Evolutionary conservation across 2,888 invertebrate genomes (phyloP).

Genomic region (Lysandra coridon): DNA sequence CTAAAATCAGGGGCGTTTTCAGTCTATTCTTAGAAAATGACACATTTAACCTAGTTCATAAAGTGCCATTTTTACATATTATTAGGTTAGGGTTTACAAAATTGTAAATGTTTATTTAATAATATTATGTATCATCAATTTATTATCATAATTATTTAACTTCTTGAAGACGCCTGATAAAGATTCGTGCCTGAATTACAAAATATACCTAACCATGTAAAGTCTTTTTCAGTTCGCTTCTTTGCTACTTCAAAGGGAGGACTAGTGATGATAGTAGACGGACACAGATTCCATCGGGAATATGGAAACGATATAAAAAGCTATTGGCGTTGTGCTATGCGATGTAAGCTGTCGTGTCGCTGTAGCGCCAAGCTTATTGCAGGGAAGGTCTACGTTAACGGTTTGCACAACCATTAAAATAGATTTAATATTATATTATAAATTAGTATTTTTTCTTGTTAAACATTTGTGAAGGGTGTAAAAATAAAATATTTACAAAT

Average conservation of each 20-base stretch:
- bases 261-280: constrained; percentile 51
- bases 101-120: too few species aligned
- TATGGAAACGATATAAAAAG: constrained; percentile 54
- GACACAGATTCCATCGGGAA: constrained; percentile 56
- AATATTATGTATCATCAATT: too few species aligned
- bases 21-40: too few species aligned
- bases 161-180: not conserved
- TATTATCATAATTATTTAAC: too few species aligned
- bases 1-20: too few species aligned
- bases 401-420: constrained; percentile 52
- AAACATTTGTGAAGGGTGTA: not conserved
- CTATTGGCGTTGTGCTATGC: constrained; percentile 61
- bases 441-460: not conserved
- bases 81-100: too few species aligned
- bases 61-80: too few species aligned
- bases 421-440: not conserved
- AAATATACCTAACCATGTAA: not conserved
- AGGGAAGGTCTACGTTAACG: constrained; percentile 49
- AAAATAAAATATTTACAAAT: not conserved
- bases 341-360: constrained; percentile 51
- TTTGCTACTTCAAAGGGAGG: constrained; percentile 54
- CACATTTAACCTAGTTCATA: too few species aligned
- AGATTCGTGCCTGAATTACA: not conserved
- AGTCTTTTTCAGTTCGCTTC: constrained; percentile 46
- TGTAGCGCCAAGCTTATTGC: constrained; percentile 54